Base-by-base conservation (phyloP, 2,113 vertebrate genomes). In the Platysteira castanea region DNA sequence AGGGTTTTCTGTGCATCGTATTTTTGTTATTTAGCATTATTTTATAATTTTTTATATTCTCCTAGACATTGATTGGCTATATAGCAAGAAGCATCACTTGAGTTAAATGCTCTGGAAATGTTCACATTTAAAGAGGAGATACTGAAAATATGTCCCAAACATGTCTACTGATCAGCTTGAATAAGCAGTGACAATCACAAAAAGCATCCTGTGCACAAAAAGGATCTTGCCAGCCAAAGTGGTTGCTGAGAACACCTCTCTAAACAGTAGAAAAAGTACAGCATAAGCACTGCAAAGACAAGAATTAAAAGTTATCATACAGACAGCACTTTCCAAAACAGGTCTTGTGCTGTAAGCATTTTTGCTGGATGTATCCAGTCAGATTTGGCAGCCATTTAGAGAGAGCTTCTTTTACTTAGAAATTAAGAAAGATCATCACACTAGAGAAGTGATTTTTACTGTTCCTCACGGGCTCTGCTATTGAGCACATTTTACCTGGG, bases 1-100 rank as follows among this genome's bases (percentile, higher is more conserved):
- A 31, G 7, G 8, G n/a, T 1, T 53, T 74, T 65, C 81, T 57
- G 2, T 57, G 46, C 7, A 56, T 39, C 0, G 0, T 20, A 6
- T 56, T 61, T 70, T 56, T 56, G 24, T 53, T n/a, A 73, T 56
- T 59, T 81, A 35, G 20, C 8, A 6, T 50, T 70, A 28, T 42
- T 76, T 50, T 76, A 28, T 27, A 5, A 20, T 52, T 74, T 65
- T 42, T 42, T 60, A 1, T 71, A 52, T 59, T 80, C 35, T 71
- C 27, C 30, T 77, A 52, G 76, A 79, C 4, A 15, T 16, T 75
- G 7, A 71, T 85, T 26, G 31, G 39, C 30, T 52, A 6, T 9
- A 6, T 5, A 61, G 35, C 7, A 31, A 87, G 53, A 41, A 57
- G 42, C 13, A 61, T 24, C 27, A 37, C 35, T 57, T 42, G 6